Base-by-base conservation (phyloP, 2,113 vertebrate species). In the Menura novaehollandiae region DNA sequence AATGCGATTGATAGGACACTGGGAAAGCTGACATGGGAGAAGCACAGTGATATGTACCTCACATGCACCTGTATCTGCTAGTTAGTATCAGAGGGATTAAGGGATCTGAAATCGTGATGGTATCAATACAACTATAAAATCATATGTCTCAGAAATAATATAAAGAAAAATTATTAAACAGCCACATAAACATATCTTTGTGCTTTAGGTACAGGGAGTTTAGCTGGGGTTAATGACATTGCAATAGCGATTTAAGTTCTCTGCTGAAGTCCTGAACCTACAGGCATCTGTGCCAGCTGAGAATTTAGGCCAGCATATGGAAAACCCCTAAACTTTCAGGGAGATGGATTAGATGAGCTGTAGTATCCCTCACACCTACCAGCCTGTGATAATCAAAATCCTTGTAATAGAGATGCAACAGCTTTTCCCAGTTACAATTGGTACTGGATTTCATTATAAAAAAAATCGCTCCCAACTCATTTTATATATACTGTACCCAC, bases 51-150 rank as follows among this genome's bases (percentile, higher is more conserved):
- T 43, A 8, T 3, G 4, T 23, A 60, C 20, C 11, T 47, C 39
- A 43, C 2, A 1, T 9, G 10, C 2, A 3, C 4, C 20, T 71
- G 3, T 26, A 17, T 33, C 47, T 88, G 32, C 28, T 37, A 5
- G 33, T 13, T 46, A 39, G 3, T 26, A 37, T 67, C 21, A 47
- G 11, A 74, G 4, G 8, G 41, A 46, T 6, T 79, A 30, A 76
- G 11, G 33, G 19, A 58, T 47, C 27, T 53, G 41, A 83, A 77
- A 52, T 17, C 7, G 30, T 24, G 46, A 19, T 32, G 26, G 33
- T 24, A 47, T 27, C n/a, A 69, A 41, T 49, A 15, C 4, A 59
- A 22, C 15, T 75, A 23, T 35, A 60, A 93, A 88, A 59, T 69
- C 7, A 43, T 7, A 16, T 15, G 2, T 2, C 11, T 64, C 17